Base-by-base conservation (phyloP, 1,140 invertebrate species). In the Drosophila punjabiensis region DNA sequence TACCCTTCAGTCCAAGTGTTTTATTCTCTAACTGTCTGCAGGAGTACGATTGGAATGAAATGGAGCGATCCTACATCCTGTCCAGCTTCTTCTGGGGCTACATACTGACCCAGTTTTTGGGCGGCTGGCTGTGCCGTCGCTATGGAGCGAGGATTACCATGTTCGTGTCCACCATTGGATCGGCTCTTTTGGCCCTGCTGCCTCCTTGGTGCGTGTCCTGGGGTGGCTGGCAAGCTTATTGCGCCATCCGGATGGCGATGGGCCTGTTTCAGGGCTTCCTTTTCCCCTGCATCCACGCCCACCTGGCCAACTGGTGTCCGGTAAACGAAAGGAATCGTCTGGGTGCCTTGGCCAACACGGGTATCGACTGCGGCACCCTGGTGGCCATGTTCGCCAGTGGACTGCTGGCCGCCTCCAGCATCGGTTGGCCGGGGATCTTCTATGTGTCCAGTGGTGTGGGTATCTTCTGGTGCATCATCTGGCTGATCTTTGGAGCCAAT, bases 341-440 rank as follows among this genome's bases (percentile, higher is more conserved):
- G 47, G 94, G 94, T n/a, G 95, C 95, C 2, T 93, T 95, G 56
- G 94, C 95, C 24, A 95, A 95, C 88, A 94, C 94, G 83, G 96
- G 96, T 2, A 94, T 94, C 0, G 95, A 96, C 78, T 95, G 97
- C 69, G 97, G 97, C 9, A 97, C 96, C 2, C 96, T 96, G 8
- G 95, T 97, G 5, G 89, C 97, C 1, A 94, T 96, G 14, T 94
- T 97, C 93, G 18, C 87, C 5, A 95, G 95, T 39, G 97, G 97
- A 1, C 66, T 94, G 8, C 88, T 98, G 3, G 95, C 96, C 1
- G 94, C 93, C 5, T 96, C 95, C 0, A 75, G 73, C 1, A 71
- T 94, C 4, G 97, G 97, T 1, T 98, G 97, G 97, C 96, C 96
- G 0, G 94, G 95, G 20, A 95, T 97, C 9, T 98, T 97, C 90